Percentiles rank a stretch among this genome's conserved stretches.
phyloP scores from a whole-genome alignment of 2,888 invertebrate genomes.

The Pocota personata region DNA sequence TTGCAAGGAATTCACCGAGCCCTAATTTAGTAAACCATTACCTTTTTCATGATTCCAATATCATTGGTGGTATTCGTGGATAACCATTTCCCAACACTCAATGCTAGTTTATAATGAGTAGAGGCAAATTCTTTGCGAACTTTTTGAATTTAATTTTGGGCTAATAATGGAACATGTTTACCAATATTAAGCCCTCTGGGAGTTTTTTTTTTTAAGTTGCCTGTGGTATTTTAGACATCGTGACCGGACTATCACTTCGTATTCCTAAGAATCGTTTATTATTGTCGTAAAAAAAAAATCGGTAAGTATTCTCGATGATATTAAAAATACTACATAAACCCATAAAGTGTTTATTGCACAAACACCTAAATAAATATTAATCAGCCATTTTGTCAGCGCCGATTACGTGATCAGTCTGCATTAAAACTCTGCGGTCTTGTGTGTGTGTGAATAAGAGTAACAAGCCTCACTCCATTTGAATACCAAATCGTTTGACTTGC shows the following conservation, averaged over 20 bases:
- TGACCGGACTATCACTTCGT: background rate
- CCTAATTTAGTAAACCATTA: too few species aligned
- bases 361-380: constrained; percentile 26
- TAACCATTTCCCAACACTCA: too few species aligned
- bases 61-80: too few species aligned
- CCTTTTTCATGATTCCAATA: too few species aligned
- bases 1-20: too few species aligned
- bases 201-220: too few species aligned
- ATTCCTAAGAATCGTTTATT: background rate
- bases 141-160: too few species aligned
- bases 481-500: constrained; percentile 4
- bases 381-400: background rate
- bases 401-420: constrained; percentile 4
- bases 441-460: background rate
- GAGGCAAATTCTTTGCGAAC: too few species aligned
- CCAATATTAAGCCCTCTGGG: too few species aligned
- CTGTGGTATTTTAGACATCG: too few species aligned
- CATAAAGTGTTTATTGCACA: background rate
- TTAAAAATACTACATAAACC: background rate
- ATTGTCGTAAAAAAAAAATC: background rate
- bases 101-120: too few species aligned
- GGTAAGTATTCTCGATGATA: background rate
- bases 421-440: background rate
- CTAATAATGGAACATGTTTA: too few species aligned
- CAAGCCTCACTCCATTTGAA: background rate